Base-by-base conservation (phyloP, 2,113 vertebrate genomes). In the Rhineura floridana region DNA sequence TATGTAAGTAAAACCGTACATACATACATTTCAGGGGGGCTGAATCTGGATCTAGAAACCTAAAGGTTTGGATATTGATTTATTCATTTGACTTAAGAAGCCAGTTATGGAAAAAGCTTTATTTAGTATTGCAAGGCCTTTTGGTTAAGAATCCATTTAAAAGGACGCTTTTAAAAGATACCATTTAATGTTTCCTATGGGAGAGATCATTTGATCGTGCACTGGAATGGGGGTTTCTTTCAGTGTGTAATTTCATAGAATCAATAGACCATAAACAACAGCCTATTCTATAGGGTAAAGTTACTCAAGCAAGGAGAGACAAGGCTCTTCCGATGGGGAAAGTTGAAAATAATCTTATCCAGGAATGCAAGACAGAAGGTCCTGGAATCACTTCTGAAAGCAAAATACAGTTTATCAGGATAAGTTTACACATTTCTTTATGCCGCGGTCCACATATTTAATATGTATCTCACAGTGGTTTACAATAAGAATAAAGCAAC, bases 181-280 rank as follows among this genome's bases (percentile, higher is more conserved):
- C 30, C 72, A 23, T 83, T 92, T 91, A 73, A 73, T 52, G 70
- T 88, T 90, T 94, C 91, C 78, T 81, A 9, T 81, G 88, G 48
- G 90, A 77, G 76, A 84, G 59, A 70, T 84, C 76, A 72, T 93
- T 83, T 90, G 93, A 91, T 85, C 89, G 87, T 90, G 55, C 72
- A n/a, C 86, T 92, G 88, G 79, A 5, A 44, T 63, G 65, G 73
- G 88, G 42, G 55, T 42, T 93, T 88, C 86, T 63, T 90, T 91
- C 90, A 13, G 69, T 89, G n/a, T 87, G 90, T 93, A 93, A 93
- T 93, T 94, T 89, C 94, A 75, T 87, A 55, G 91, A 93, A 90
- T 89, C 87, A 84, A 89, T 94, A 89, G 67, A 39, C 52, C 55
- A 63, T 76, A 73, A 81, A 50, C 55, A 82, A 30, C 28, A 39